phyloP scores from a whole-genome alignment of 2,888 invertebrate genomes.

The Hoplodrina ambigua region DNA sequence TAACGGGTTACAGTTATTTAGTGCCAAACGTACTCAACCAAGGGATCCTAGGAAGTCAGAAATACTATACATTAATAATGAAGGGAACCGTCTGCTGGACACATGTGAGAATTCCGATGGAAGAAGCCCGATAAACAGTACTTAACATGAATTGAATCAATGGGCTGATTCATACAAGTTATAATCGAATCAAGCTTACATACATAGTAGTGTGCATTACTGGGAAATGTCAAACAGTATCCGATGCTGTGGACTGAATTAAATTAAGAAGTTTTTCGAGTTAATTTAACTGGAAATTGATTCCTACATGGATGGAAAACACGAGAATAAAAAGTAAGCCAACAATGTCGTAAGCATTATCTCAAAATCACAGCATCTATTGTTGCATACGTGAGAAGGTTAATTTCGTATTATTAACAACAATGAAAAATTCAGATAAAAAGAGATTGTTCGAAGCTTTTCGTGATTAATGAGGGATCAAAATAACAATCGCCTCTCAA shows the following conservation, averaged over 20 bases:
- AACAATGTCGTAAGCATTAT: slow-evolving; percentile 14
- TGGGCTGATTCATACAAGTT: slow-evolving; percentile 52
- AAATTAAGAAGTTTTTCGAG: not conserved
- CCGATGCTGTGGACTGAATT: slow-evolving; percentile 24
- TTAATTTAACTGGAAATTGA: not conserved
- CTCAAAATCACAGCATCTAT: not conserved
- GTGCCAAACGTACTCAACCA: not conserved
- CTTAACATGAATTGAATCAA: slow-evolving; percentile 62
- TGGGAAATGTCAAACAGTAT: slow-evolving; percentile 54
- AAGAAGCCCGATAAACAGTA: slow-evolving; percentile 57
- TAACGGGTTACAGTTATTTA: not conserved
- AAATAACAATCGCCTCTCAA: slow-evolving; percentile 46
- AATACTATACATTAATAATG: slow-evolving; percentile 39
- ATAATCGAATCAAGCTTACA: slow-evolving; percentile 43
- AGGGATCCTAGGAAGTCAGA: slow-evolving; percentile 39
- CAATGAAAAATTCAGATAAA: slow-evolving; percentile 11
- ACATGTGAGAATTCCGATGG: slow-evolving; percentile 60
- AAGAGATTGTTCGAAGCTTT: slow-evolving; percentile 17
- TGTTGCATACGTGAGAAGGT: slow-evolving; percentile 9
- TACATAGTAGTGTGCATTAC: slow-evolving; percentile 44
- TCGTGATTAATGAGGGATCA: slow-evolving; percentile 53
- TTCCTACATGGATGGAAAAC: not conserved
- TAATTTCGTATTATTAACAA: slow-evolving; percentile 25
- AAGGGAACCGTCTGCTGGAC: slow-evolving; percentile 51
- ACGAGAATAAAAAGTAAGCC: not conserved